Evolutionary conservation across 2,888 invertebrate genomes (phyloP).

Genomic region (Morpho achilles): DNA sequence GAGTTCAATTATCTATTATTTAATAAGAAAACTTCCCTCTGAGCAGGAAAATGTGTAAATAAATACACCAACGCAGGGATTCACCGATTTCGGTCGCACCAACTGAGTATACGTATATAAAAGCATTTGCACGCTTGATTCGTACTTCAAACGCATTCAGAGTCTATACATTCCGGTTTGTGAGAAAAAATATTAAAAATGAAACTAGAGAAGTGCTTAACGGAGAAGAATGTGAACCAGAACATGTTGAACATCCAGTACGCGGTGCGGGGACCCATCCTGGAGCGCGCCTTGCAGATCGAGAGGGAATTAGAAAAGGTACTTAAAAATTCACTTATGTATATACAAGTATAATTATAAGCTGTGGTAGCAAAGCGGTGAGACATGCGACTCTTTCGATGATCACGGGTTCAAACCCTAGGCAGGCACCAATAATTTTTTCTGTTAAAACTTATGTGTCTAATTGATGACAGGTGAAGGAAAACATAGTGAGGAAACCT

Average conservation of each 20-base stretch:
- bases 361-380: too few species aligned
- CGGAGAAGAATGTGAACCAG: conserved; percentile 82
- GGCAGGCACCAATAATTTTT: too few species aligned
- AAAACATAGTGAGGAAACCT: too few species aligned
- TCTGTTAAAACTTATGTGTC: too few species aligned
- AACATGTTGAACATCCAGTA: conserved; percentile 86
- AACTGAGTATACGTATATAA: not conserved
- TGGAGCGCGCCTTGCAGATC: conserved; percentile 85
- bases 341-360: too few species aligned
- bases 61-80: conserved; percentile 8
- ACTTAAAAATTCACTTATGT: conserved; percentile 9
- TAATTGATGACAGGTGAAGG: too few species aligned
- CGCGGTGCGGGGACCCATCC: conserved; percentile 89
- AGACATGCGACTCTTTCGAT: too few species aligned
- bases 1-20: too few species aligned
- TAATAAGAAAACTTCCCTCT: too few species aligned
- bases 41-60: not conserved
- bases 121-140: not conserved
- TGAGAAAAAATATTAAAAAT: conserved; percentile 26
- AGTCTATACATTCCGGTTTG: not conserved
- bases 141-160: conserved; percentile 3
- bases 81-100: conserved; percentile 11
- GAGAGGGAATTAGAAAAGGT: conserved; percentile 83
- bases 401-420: too few species aligned
- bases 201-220: conserved; percentile 44